These are phyloP conservation scores for Daphoenositta chrysoptera DNA, from an alignment of 2,113 vertebrate genomes.

Conservation along the genomic window DNA sequence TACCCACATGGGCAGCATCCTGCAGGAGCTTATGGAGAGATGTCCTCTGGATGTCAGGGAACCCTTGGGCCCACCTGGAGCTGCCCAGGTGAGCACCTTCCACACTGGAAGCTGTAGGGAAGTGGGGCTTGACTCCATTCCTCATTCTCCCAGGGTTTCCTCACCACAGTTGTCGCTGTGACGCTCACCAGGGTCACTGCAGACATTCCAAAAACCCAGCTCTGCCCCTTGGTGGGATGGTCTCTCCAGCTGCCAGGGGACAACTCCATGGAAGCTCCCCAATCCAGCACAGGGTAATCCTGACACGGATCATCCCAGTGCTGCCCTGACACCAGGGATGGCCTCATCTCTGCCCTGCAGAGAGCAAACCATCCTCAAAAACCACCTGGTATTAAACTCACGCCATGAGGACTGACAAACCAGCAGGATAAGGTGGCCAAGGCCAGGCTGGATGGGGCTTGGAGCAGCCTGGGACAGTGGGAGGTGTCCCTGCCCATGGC, in stretches of 20 bases:
- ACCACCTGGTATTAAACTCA: neutral
- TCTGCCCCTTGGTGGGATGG: rapidly evolving
- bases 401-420: rapidly evolving
- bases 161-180: rapidly evolving
- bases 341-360: neutral
- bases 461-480: neutral
- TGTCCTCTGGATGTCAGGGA: neutral
- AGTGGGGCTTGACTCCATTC: neutral
- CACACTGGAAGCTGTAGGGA: neutral
- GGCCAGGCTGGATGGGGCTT: neutral
- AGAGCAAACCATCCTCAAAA: neutral
- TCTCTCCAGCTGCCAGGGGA: neutral
- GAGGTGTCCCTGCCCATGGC: neutral
- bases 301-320: rapidly evolving
- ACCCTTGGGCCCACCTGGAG: neutral
- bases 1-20: neutral
- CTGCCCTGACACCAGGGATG: neutral
- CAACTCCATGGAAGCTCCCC: neutral
- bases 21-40: neutral
- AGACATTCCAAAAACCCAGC: neutral
- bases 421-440: neutral
- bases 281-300: neutral
- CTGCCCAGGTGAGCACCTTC: neutral
- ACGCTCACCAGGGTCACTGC: neutral
- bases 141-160: neutral